Evolutionary conservation across 2,888 invertebrate species (phyloP).

Genomic region (Caenorhabditis uteleia): DNA sequence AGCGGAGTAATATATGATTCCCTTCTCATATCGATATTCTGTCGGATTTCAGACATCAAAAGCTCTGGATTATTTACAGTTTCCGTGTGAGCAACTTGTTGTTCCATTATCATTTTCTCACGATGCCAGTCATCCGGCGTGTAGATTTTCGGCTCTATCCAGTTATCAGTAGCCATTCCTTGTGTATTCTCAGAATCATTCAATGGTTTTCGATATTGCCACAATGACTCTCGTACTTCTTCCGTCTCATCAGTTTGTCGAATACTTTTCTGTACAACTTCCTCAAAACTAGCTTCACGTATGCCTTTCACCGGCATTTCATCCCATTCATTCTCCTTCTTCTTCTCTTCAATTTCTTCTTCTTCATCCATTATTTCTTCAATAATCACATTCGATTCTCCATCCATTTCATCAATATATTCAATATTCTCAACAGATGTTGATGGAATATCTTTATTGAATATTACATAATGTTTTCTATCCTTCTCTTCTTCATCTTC

Average conservation of each 20-base stretch:
- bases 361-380: conserved; percentile 18
- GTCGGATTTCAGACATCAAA: too few species aligned
- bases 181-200: too few species aligned
- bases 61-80: too few species aligned
- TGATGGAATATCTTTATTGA: too few species aligned
- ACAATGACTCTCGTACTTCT: neutral
- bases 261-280: conserved; percentile 3
- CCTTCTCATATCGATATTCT: neutral
- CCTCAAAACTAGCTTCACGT: conserved; percentile 9
- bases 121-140: conserved; percentile 20
- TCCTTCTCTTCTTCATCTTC: too few species aligned
- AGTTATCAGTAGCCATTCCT: neutral
- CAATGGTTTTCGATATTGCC: neutral
- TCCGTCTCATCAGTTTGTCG: neutral
- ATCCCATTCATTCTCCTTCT: conserved; percentile 4
- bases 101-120: conserved; percentile 1
- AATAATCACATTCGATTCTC: too few species aligned
- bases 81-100: neutral
- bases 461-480: too few species aligned
- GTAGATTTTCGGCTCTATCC: conserved; percentile 6
- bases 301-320: conserved; percentile 13
- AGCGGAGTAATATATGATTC: too few species aligned
- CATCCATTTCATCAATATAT: too few species aligned
- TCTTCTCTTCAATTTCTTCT: neutral
- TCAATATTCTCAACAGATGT: too few species aligned